These are phyloP conservation scores for Clostera curtula DNA, from an alignment of 2,888 invertebrate species.

Conservation along the genomic window DNA sequence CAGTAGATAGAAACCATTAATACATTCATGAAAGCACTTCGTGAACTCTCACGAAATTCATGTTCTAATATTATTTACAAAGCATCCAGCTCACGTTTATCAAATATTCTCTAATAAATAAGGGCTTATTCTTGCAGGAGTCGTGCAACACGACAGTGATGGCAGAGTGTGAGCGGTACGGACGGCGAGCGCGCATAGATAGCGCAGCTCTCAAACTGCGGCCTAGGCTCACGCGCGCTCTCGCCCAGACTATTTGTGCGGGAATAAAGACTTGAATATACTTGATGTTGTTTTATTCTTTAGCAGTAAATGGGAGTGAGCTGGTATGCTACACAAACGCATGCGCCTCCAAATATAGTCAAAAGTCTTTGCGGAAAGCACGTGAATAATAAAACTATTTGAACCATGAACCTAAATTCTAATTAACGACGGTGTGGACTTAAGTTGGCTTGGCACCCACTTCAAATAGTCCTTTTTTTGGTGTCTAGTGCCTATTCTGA, in stretches of 20 bases:
- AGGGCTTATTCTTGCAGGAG: conserved; percentile 42
- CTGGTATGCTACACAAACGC: too few species aligned
- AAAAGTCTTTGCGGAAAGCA: too few species aligned
- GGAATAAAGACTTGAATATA: conserved; percentile 40
- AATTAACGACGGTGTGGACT: too few species aligned
- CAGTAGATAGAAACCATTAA: too few species aligned
- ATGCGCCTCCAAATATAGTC: too few species aligned
- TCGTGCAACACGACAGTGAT: conserved; percentile 65
- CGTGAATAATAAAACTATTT: too few species aligned
- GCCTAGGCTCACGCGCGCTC: conserved; percentile 35
- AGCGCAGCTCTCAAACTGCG: conserved; percentile 48
- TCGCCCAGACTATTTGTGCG: conserved; percentile 39
- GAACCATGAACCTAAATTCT: too few species aligned
- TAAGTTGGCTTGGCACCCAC: too few species aligned
- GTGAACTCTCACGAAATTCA: conserved; percentile 2
- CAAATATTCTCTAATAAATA: conserved; percentile 30
- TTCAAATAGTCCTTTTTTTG: too few species aligned
- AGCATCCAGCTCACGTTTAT: conserved; percentile 23
- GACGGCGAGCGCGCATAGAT: conserved; percentile 46
- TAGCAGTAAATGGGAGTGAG: conserved; percentile 1
- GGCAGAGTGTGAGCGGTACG: conserved; percentile 53
- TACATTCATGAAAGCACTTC: too few species aligned
- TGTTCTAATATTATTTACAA: conserved; percentile 10
- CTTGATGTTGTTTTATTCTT: conserved; percentile 14
- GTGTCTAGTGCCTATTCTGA: too few species aligned